phyloP scores from a whole-genome alignment of 2,797 vertebrate species.

The Muscicapa comitata region DNA sequence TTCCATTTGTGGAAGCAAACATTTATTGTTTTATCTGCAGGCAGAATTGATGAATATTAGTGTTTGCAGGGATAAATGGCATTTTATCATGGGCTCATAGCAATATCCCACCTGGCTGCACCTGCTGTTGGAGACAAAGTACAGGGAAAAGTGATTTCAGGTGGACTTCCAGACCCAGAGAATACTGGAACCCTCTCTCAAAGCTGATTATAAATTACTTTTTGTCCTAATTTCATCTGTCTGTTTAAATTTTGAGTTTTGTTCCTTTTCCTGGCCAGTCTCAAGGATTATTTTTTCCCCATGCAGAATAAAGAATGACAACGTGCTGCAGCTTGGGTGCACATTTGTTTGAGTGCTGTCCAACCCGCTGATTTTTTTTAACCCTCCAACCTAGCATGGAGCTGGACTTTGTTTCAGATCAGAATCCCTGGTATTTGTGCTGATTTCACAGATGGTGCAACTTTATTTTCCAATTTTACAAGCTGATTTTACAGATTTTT shows the following conservation, averaged over 20 bases:
- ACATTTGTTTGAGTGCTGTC: not conserved
- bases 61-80: not conserved
- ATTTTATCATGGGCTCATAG: not conserved
- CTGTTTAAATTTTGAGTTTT: not conserved
- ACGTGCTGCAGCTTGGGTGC: accelerated
- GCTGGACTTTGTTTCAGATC: not conserved
- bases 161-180: not conserved
- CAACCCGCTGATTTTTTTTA: not conserved
- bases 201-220: accelerated
- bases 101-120: not conserved
- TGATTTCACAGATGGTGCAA: not conserved
- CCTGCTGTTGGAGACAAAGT: not conserved
- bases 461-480: not conserved
- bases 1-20: constrained; percentile 4
- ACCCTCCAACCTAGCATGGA: not conserved
- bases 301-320: accelerated
- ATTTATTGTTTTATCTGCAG: constrained; percentile 32
- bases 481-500: not conserved
- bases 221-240: not conserved
- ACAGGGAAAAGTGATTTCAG: not conserved
- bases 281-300: accelerated
- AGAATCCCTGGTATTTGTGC: not conserved
- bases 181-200: not conserved
- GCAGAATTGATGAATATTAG: constrained; percentile 4
- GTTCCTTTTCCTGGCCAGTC: not conserved